Base-by-base conservation (phyloP, 2,113 vertebrate species). In the Lagenorhynchus albirostris region DNA sequence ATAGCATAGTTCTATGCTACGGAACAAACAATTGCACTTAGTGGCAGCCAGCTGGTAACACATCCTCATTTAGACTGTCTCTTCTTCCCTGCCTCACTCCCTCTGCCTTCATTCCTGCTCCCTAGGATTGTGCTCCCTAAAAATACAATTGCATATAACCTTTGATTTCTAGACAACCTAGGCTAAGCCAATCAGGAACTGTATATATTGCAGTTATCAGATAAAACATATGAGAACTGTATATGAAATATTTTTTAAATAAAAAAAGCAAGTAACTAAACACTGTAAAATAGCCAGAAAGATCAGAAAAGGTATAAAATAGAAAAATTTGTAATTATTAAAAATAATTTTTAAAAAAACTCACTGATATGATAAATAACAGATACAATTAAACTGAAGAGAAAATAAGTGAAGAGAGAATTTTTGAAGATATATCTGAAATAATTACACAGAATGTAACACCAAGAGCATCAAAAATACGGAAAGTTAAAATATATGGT, bases 371-470 rank as follows among this genome's bases (percentile, higher is more conserved):
- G n/a, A 85, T 18, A 74, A 25, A 85, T 23, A 74, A 25, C 3
- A 87, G 25, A 82, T 86, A 33, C 29, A 38, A 84, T 68, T 68
- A 94, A 85, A 63, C 6, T 58, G 2, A 96, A 90, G 62, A 63
- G 60, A 96, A n/a, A 89, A 90, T 82, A 58, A 58, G 53, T 81
- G 5, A 84, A 90, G 44, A 83, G 47, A 96, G 31, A 85, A 87
- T 87, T 92, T 8, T 8, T 31, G 3, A 86, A 41, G n/a, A 60
- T 44, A 41, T 15, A 90, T 81, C 18, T 67, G 14, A 96, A 92
- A 90, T 70, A 81, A 47, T 86, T 96, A 41, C 31, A 11, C 31
- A 63, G 63, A 55, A 3, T 67, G 0, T n/a, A 47, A 12, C 12
- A 31, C 41, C 80, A 58, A 77, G 23, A 94, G 47, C 6, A 81